Base-by-base conservation (phyloP, 2,888 invertebrate genomes). In the Bugula neritina region DNA sequence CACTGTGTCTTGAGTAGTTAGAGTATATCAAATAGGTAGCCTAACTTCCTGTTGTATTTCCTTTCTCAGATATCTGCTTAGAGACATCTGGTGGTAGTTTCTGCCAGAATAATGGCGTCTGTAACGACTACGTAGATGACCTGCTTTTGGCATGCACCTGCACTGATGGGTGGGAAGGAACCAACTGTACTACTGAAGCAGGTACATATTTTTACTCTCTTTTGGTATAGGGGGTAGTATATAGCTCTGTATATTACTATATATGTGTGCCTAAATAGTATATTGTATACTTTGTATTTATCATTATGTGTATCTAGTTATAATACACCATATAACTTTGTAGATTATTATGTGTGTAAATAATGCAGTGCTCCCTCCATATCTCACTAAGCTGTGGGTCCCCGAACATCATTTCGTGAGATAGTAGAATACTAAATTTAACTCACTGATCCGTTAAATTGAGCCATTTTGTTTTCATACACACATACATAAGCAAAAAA, bases 51-150 rank as follows among this genome's bases (percentile, higher is more conserved):
- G n/a, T n/a, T n/a, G 43, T 43, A 10, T 5, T 43, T 55, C 25
- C 5, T 55, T 55, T 13, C 31, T 5, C 31, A 63, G 63, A 63
- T n/a, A 3, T 63, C 13, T 63, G 63, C 31, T 13, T 10, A 27
- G 31, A 31, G 31, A 31, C 27, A 25, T 13, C 13, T 29, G 17
- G 34, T 31, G 63, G 17, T 10, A 63, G 29, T 5, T 63, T 63
- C 63, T 63, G 63, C n/a, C 25, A 21, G 31, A 63, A 63, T 31
- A 31, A 63, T 5, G 63, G 63, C 31, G 31, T 31, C 13, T 63
- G 63, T 31, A 63, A 63, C n/a, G 31, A 27, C 10, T 13, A 63
- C 29, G 63, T 34, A 2, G 63, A 63, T 13, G 63, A 63, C n/a
- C 27, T 63, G 5, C 27, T 13, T 13, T 27, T 63, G 5, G 63